These are phyloP conservation scores for Pluvianellus socialis DNA, from an alignment of 2,113 vertebrate genomes.

Conservation along the genomic window DNA sequence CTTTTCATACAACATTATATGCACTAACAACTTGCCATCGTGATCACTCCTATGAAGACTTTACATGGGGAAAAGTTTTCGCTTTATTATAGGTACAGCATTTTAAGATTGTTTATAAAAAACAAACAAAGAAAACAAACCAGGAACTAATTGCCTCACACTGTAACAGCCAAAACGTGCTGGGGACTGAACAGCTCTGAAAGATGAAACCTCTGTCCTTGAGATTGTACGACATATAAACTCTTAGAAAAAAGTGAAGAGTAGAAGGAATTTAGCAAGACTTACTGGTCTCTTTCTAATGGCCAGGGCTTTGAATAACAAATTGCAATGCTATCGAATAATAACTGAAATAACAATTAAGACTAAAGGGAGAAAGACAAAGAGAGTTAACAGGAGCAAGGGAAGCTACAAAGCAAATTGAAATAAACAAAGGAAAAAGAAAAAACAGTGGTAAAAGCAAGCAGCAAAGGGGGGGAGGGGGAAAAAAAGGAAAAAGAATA, in stretches of 20 bases:
- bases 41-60: background rate
- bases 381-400: background rate
- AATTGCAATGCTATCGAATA: background rate
- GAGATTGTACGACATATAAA: background rate
- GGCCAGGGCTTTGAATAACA: background rate
- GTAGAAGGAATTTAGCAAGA: background rate
- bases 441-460: background rate
- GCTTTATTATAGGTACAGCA: background rate
- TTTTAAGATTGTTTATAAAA: background rate
- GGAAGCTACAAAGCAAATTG: background rate
- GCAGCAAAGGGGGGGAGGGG: background rate
- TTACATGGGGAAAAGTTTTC: background rate
- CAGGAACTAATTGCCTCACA: background rate
- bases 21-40: background rate
- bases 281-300: background rate
- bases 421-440: background rate
- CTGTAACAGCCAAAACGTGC: background rate
- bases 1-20: background rate
- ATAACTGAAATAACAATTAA: background rate
- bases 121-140: background rate
- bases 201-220: background rate
- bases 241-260: background rate
- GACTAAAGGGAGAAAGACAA: background rate
- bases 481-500: accelerated
- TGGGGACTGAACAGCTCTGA: background rate